These are phyloP conservation scores for Cryptophagus acutangulus DNA, from an alignment of 2,888 invertebrate genomes.

Conservation along the genomic window DNA sequence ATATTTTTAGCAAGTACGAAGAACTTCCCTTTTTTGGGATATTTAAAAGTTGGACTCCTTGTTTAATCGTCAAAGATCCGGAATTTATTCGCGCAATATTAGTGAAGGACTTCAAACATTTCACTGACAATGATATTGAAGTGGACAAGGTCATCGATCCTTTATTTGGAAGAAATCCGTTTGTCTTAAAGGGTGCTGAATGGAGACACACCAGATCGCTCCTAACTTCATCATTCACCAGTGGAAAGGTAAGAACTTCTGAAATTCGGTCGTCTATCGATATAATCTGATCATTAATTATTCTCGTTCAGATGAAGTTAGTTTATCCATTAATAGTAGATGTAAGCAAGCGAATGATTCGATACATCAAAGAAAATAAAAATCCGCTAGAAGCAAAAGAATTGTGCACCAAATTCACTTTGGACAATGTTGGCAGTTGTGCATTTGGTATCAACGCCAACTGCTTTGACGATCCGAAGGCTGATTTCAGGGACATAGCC, in stretches of 20 bases:
- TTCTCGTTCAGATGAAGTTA: conserved; percentile 40
- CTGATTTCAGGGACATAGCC: conserved; percentile 32
- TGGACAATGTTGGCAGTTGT: conserved; percentile 47
- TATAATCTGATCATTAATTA: neutral
- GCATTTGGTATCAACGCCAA: conserved; percentile 48
- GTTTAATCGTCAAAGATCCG: conserved; percentile 38
- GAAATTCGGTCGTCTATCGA: neutral
- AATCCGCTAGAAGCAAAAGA: conserved; percentile 44
- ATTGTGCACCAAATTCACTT: conserved; percentile 25
- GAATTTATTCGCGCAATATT: conserved; percentile 41
- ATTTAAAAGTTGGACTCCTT: conserved; percentile 37
- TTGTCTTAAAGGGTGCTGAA: conserved; percentile 46
- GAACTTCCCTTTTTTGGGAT: conserved; percentile 40
- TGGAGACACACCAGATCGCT: conserved; percentile 51
- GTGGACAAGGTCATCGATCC: conserved; percentile 47
- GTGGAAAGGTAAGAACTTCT: conserved; percentile 46
- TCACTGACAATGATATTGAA: conserved; percentile 42
- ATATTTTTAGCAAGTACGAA: conserved; percentile 37
- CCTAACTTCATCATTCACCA: conserved; percentile 51
- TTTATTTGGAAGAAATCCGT: conserved; percentile 49
- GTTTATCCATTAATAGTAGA: conserved; percentile 48
- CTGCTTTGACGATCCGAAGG: conserved; percentile 38
- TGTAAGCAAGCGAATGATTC: conserved; percentile 45
- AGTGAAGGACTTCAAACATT: conserved; percentile 40
- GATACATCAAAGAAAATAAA: conserved; percentile 39